phyloP scores from a whole-genome alignment of 2,888 invertebrate genomes.

The Latrodectus hesperus region DNA sequence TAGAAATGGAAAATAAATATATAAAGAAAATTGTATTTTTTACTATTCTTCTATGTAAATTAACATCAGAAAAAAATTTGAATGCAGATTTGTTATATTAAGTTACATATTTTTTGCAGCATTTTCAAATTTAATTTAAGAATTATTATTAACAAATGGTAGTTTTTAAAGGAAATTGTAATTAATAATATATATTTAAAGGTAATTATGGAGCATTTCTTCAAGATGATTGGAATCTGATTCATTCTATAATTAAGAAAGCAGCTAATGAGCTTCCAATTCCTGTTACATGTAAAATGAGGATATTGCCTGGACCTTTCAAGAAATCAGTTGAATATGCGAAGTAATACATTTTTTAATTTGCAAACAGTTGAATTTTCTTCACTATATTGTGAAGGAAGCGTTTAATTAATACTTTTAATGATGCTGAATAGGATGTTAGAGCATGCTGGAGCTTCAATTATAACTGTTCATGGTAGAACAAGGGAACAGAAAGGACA shows the following conservation, averaged over 20 bases:
- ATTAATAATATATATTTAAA: neutral
- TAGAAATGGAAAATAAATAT: too few species aligned
- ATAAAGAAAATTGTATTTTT: too few species aligned
- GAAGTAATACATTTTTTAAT: slow-evolving; percentile 68
- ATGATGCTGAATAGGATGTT: slow-evolving; percentile 73
- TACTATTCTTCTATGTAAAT: too few species aligned
- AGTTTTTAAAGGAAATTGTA: too few species aligned
- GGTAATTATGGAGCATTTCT: slow-evolving; percentile 78
- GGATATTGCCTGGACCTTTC: slow-evolving; percentile 75
- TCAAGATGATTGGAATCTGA: slow-evolving; percentile 76
- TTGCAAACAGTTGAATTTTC: neutral
- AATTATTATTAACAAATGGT: too few species aligned
- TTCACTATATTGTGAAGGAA: neutral
- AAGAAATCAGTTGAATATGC: slow-evolving; percentile 77
- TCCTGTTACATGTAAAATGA: slow-evolving; percentile 78
- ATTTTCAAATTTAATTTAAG: too few species aligned
- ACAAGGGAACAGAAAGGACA: slow-evolving; percentile 77
- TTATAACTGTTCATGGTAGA: slow-evolving; percentile 77
- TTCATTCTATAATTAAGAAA: slow-evolving; percentile 74
- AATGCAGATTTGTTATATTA: too few species aligned
- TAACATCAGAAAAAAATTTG: too few species aligned
- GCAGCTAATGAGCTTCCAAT: slow-evolving; percentile 72
- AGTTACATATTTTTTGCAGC: too few species aligned
- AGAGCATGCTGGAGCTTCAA: slow-evolving; percentile 76
- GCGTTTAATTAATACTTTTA: too few species aligned